These are phyloP conservation scores for Callyntrura sp. DNA, from an alignment of 2,888 invertebrate genomes.

Conservation along the genomic window DNA sequence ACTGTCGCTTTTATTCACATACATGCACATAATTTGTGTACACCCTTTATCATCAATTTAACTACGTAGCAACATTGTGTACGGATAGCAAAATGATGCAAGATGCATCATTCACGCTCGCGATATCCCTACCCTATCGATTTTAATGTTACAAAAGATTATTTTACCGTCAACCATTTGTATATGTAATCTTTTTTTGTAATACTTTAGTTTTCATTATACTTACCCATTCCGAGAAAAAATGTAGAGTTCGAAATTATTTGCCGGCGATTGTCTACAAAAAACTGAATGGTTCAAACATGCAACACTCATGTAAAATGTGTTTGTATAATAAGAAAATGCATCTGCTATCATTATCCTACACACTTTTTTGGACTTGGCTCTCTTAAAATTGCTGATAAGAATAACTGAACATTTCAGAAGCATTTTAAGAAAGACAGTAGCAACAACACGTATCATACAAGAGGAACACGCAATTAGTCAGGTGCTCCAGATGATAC, in stretches of 20 bases:
- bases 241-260: slow-evolving; percentile 48
- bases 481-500: slow-evolving; percentile 35
- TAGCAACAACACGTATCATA: slow-evolving; percentile 14
- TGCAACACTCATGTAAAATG: slow-evolving; percentile 71
- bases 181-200: no score
- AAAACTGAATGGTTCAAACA: slow-evolving; percentile 63
- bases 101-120: no score
- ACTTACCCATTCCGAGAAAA: slow-evolving; percentile 30
- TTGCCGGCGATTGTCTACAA: slow-evolving; percentile 31
- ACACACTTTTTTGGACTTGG: not conserved
- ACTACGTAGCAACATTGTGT: no score
- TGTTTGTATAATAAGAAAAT: slow-evolving; percentile 27
- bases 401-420: slow-evolving; percentile 11
- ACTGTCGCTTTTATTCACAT: slow-evolving; percentile 8
- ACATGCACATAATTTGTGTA: slow-evolving; percentile 33
- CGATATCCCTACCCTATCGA: no score
- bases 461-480: slow-evolving; percentile 22
- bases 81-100: no score
- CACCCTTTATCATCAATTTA: not conserved
- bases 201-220: no score
- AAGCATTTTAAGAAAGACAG: slow-evolving; percentile 28
- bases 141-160: no score
- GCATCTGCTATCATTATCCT: not conserved
- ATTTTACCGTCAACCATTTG: no score
- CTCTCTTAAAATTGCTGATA: not conserved